Percentiles rank a stretch among this genome's conserved stretches.
Evolutionary conservation across 2,113 vertebrate genomes (phyloP).

Genomic region (Tragulus kanchil): DNA sequence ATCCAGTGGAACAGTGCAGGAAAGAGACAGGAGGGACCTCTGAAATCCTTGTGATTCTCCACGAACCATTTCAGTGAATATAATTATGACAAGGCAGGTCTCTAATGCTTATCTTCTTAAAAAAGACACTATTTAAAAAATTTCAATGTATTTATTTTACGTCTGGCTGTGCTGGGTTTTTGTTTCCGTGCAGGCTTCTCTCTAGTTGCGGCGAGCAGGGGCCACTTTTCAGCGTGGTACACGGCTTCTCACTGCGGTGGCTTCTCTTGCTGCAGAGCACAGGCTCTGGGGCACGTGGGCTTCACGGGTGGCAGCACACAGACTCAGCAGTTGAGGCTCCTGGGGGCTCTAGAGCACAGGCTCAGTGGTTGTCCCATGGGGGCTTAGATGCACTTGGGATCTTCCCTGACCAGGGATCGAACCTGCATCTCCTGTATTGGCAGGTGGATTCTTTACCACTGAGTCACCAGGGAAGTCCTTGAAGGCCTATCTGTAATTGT

Average conservation of each 20-base stretch:
- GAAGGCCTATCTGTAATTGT: background rate
- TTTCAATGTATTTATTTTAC: background rate
- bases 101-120: background rate
- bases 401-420: background rate
- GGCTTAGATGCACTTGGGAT: background rate
- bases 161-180: background rate
- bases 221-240: too few relatives aligned
- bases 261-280: background rate
- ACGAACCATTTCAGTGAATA: background rate
- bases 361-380: background rate
- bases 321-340: background rate
- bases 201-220: background rate
- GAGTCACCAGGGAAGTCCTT: background rate
- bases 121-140: background rate
- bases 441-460: background rate
- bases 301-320: too few relatives aligned
- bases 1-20: fast-evolving
- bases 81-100: background rate
- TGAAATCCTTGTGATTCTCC: background rate
- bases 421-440: background rate
- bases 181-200: background rate
- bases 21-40: fast-evolving
- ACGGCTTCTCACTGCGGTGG: background rate
- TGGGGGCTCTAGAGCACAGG: background rate
- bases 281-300: background rate